These are phyloP conservation scores for Ostrea denselamellosa DNA, from an alignment of 1,140 invertebrate species.

Conservation along the genomic window DNA sequence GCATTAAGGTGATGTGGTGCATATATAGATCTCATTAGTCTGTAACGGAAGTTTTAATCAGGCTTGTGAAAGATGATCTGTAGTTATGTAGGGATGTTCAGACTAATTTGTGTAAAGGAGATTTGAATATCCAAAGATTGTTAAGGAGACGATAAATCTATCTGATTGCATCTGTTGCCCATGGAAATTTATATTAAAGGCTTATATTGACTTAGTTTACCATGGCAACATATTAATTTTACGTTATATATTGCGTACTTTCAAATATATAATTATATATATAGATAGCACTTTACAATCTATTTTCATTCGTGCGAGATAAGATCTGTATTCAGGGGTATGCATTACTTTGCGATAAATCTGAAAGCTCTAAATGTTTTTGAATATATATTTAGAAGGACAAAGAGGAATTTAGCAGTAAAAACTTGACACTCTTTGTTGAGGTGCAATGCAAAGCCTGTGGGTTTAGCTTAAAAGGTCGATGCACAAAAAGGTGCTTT, in stretches of 20 bases:
- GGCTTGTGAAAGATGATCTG: background rate
- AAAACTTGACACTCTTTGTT: constrained; percentile 3
- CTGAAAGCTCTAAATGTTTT: background rate
- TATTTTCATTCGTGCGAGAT: background rate
- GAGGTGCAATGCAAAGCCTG: background rate
- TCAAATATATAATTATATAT: background rate
- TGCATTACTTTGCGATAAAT: background rate
- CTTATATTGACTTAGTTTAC: background rate
- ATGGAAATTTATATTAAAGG: background rate
- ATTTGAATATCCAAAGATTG: background rate
- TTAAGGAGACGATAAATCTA: no score
- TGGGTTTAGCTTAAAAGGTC: background rate
- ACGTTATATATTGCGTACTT: background rate
- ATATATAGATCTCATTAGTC: background rate
- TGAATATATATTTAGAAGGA: background rate
- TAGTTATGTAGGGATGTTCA: background rate
- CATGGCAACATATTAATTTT: constrained; percentile 21
- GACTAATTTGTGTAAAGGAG: background rate
- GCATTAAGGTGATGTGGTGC: background rate
- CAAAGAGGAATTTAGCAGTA: constrained; percentile 14
- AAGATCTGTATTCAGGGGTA: background rate
- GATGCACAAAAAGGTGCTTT: background rate
- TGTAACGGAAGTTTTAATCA: no score
- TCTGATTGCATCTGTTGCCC: background rate
- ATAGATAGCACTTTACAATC: background rate